phyloP scores from a whole-genome alignment of 2,888 invertebrate genomes.

The Watsonalla cultraria region DNA sequence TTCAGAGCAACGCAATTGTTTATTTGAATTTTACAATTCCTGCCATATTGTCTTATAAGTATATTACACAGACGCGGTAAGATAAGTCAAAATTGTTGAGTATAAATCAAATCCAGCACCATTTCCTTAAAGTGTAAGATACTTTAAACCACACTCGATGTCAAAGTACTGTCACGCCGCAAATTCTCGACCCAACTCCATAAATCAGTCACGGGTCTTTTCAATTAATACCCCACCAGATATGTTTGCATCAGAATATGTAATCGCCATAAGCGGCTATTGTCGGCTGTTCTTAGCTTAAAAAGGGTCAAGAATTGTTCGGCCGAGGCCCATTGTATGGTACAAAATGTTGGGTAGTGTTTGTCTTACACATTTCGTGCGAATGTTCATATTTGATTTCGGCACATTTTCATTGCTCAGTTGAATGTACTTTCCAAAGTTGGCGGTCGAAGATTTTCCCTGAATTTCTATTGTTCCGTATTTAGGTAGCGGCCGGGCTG shows the following conservation, averaged over 20 bases:
- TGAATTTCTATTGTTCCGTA: slow-evolving; percentile 34
- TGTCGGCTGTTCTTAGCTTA: slow-evolving; percentile 32
- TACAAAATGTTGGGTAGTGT: slow-evolving; percentile 41
- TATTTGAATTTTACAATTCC: too few species aligned
- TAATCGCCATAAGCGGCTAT: slow-evolving; percentile 32
- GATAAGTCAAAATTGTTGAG: too few species aligned
- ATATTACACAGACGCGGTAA: too few species aligned
- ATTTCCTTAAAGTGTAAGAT: slow-evolving; percentile 4
- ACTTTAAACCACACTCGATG: slow-evolving; percentile 10
- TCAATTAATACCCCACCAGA: slow-evolving; percentile 37
- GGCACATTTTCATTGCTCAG: slow-evolving; percentile 41
- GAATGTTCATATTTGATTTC: slow-evolving; percentile 67
- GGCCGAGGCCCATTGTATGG: slow-evolving; percentile 47
- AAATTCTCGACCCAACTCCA: slow-evolving; percentile 20
- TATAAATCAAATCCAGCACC: too few species aligned
- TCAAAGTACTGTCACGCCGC: slow-evolving; percentile 15
- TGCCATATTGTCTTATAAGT: too few species aligned
- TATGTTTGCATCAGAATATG: slow-evolving; percentile 44
- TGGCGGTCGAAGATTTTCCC: slow-evolving; percentile 46
- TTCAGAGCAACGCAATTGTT: too few species aligned
- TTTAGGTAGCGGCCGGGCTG: slow-evolving; percentile 3
- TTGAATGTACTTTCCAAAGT: slow-evolving; percentile 30
- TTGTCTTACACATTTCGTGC: slow-evolving; percentile 59
- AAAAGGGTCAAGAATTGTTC: slow-evolving; percentile 46
- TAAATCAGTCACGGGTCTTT: slow-evolving; percentile 42